Base-by-base conservation (phyloP, 2,888 invertebrate genomes). In the Drosophila multiciliata region DNA sequence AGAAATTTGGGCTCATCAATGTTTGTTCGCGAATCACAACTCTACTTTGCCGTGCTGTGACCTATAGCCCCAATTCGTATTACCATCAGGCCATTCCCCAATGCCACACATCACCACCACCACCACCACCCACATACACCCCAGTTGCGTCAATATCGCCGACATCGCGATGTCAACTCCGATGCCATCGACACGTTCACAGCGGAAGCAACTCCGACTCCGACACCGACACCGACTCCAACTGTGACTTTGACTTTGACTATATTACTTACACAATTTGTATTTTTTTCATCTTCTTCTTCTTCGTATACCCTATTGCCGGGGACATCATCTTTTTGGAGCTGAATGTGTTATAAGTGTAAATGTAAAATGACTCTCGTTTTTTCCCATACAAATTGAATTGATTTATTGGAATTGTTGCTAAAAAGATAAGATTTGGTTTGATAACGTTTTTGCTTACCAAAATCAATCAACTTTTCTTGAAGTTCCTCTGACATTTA, bases 1-100 rank as follows among this genome's bases (percentile, higher is more conserved):
- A 80, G 88, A 86, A 89, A 90, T 90, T 90, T 90, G 80, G 80
- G 77, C 88, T 82, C 90, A 90, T 88, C 90, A 90, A 83, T 90
- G 88, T 90, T 85, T 74, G 75, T 73, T 60, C 76, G 78, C 57
- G 66, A 76, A 82, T 84, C 82, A 73, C 76, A 80, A 57, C 75
- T 72, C 74, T 64, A 61, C 77, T 65, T 50, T 64, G 54, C 54
- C 33, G 33, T 36, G 23, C 15, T 29, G 40, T 35, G 70, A 48
- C 67, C 73, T 40, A 50, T 38, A 33, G 59, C 49, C 66, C 50
- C 53, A 65, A 57, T 50, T 15, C 17, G 32, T 33, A 17, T 45
- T 20, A 20, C 20, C 32, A 52, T 20, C 42, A n/a, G n/a, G 3
- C 57, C 38, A 32, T 35, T 1, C 11, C 26, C 26, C 23, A 20